Evolutionary conservation across 2,113 vertebrate species (phyloP), one percentile per base, ranked within the genome.

Genomic region (Sitta europaea): DNA sequence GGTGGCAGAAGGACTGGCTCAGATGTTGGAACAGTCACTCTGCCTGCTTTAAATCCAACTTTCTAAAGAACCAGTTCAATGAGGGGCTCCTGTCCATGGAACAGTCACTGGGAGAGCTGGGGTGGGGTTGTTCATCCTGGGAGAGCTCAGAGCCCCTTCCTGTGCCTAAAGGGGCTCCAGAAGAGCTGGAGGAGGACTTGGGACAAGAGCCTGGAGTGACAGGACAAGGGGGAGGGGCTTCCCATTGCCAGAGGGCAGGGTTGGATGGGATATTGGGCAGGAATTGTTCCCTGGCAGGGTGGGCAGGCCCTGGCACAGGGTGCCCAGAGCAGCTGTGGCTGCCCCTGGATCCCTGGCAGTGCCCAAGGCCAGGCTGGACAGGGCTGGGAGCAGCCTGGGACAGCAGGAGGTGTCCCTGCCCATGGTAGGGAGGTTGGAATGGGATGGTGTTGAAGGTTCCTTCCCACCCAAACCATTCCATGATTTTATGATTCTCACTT

Each of bases 351-450:
- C 62, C 25, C 29, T 53, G 45, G 11, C 0, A 54, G 47, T 40
- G 62, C 1, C 17, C 40, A 67, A 35, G 70, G 11, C 14, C 68
- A 59, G 25, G 40, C 0, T 68, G 54, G 47, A 61, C 0, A 0
- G 29, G 4, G 47, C 38, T 47, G 27, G 14, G 24, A 90, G 25
- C 29, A 48, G 0, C 10, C 17, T 40, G 47, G 54, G 20, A 1
- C 1, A 23, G 38, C 45, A 61, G 2, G 21, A 74, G 1, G 33
- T 29, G 59, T 66, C 58, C 23, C 36, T 5, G 7, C 22, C 51
- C 33, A 28, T 12, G 33, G 59, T n/a, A 67, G n/a, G 29, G 9
- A 85, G 24, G 10, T 8, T 67, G 38, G 25, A 67, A 75, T 61
- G 40, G 25, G n/a, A 82, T 35, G 21, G 16, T 18, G 40, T 54